phyloP scores from a whole-genome alignment of 2,888 invertebrate genomes.

The Heteromyza rotundicornis region DNA sequence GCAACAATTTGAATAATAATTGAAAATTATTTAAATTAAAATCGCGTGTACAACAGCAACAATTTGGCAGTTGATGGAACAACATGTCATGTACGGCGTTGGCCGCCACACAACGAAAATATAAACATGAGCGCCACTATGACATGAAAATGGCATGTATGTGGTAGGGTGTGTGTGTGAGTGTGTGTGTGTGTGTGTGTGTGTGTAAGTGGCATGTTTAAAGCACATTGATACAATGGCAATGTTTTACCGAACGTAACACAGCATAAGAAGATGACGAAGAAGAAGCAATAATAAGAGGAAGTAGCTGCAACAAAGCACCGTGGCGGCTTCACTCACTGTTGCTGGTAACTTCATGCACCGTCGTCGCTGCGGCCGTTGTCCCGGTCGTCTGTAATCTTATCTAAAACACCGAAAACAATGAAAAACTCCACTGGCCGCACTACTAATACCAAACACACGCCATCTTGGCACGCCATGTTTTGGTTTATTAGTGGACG shows the following conservation, averaged over 20 bases:
- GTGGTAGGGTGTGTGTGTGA: not conserved
- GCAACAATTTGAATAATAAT: too few species aligned
- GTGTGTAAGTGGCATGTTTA: not conserved
- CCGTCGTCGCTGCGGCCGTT: not conserved
- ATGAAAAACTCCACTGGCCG: not conserved
- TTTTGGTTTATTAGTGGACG: not conserved
- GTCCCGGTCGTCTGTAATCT: not conserved
- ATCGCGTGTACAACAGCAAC: too few species aligned
- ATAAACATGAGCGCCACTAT: not conserved
- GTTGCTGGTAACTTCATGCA: not conserved
- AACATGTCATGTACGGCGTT: too few species aligned
- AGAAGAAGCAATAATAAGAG: too few species aligned
- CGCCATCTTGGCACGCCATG: not conserved
- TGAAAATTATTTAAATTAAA: too few species aligned
- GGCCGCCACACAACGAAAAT: too few species aligned
- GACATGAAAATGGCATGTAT: not conserved
- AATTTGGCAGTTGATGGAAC: too few species aligned
- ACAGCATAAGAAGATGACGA: too few species aligned
- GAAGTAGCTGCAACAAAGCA: too few species aligned
- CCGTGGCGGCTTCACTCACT: not conserved
- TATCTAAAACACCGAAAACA: slow-evolving; percentile 2
- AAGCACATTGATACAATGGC: too few species aligned
- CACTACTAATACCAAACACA: not conserved
- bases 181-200: not conserved
- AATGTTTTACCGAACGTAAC: too few species aligned